Evolutionary conservation across 2,888 invertebrate genomes (phyloP).

Genomic region (Caenorhabditis japonica): DNA sequence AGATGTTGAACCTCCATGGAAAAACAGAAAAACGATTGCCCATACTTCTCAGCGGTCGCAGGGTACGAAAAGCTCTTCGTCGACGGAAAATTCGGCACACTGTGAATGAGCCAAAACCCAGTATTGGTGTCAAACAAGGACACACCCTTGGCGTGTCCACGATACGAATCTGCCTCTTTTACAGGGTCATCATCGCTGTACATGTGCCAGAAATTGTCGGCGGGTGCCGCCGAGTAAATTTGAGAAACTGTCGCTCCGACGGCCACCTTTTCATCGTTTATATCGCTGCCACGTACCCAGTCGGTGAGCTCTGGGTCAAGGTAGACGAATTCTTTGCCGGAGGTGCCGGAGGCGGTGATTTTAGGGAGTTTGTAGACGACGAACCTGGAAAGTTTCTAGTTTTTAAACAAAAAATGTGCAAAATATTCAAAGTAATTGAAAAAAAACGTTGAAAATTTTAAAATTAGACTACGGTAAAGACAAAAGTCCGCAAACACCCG

Average conservation of each 20-base stretch:
- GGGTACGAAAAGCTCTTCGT: constrained; percentile 55
- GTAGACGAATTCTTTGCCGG: constrained; percentile 60
- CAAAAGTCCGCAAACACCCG: no score
- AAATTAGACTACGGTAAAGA: no score
- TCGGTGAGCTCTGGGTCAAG: constrained; percentile 56
- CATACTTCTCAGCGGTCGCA: constrained; percentile 59
- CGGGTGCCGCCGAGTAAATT: constrained; percentile 43
- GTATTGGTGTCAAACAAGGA: constrained; percentile 82
- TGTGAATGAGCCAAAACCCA: constrained; percentile 94
- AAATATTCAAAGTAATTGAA: no score
- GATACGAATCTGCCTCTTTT: constrained; percentile 50
- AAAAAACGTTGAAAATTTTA: neutral
- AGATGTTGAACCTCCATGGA: constrained; percentile 62
- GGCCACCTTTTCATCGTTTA: constrained; percentile 50
- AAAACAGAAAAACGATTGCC: constrained; percentile 64
- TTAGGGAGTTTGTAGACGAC: constrained; percentile 68
- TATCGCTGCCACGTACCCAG: constrained; percentile 43
- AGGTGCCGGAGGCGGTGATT: constrained; percentile 22
- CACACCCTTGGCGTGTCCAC: constrained; percentile 78
- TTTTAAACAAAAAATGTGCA: neutral
- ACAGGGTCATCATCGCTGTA: constrained; percentile 65
- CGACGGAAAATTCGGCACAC: constrained; percentile 89
- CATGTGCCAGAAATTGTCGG: constrained; percentile 53
- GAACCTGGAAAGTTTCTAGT: constrained; percentile 57
- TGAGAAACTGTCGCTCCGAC: constrained; percentile 64